Conservation (phyloP, 2,113 vertebrate genomes). For the Mionectes macconnelli region DNA sequence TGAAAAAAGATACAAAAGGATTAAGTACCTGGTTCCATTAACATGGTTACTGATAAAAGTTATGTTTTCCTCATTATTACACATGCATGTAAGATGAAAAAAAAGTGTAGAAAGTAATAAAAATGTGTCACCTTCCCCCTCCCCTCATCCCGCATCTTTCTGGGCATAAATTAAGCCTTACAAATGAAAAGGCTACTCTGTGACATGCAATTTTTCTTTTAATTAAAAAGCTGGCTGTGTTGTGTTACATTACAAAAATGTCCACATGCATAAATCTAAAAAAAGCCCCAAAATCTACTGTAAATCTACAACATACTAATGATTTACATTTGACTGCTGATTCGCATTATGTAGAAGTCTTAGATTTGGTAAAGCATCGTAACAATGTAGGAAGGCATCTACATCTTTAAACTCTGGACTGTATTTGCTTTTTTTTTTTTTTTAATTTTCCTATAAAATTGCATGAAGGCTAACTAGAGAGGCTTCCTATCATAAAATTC, state of each 20-base stretch:
- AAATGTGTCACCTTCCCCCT: constrained; percentile 73
- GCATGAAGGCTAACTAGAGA: constrained; percentile 79
- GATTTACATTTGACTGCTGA: constrained; percentile 79
- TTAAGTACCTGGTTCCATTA: constrained; percentile 74
- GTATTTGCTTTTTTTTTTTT: constrained; percentile 58
- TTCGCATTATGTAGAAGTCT: constrained; percentile 76
- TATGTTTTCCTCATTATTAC: constrained; percentile 73
- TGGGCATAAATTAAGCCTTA: constrained; percentile 74
- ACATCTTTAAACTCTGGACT: constrained; percentile 76
- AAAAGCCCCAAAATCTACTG: constrained; percentile 76
- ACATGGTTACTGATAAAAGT: constrained; percentile 78
- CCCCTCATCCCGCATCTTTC: constrained; percentile 61
- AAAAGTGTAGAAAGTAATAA: constrained; percentile 76
- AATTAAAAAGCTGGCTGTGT: constrained; percentile 81
- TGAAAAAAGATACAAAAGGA: constrained; percentile 72
- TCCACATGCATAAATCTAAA: constrained; percentile 83
- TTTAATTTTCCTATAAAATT: constrained; percentile 74
- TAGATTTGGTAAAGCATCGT: constrained; percentile 88
- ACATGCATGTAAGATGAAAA: constrained; percentile 77
- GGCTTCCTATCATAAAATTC: constrained; percentile 77
- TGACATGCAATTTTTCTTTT: constrained; percentile 91
- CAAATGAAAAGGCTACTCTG: constrained; percentile 76
- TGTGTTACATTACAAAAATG: constrained; percentile 78
- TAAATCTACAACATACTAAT: constrained; percentile 82
- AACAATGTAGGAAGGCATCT: constrained; percentile 85